phyloP scores from a whole-genome alignment of 1,140 invertebrate genomes.

The Pogonomyrmex californicus region DNA sequence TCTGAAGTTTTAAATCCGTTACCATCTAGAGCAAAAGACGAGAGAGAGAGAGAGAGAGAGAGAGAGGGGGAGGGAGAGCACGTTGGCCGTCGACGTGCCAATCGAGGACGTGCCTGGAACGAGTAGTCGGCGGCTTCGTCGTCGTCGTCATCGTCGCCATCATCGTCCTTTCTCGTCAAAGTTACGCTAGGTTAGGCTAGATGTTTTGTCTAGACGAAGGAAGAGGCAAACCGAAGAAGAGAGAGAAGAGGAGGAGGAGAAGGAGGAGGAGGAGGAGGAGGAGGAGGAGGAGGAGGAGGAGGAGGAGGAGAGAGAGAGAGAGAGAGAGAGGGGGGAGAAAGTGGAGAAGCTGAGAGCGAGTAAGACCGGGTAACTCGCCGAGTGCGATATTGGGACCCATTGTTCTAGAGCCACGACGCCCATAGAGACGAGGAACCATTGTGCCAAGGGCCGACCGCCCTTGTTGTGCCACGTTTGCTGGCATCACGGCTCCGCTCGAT shows the following conservation, averaged over 20 bases:
- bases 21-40: background rate
- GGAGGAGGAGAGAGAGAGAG: constrained; percentile 17
- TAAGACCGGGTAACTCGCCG: constrained; percentile 43
- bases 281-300: too few relatives aligned
- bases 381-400: constrained; percentile 57
- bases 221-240: constrained; percentile 9
- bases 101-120: constrained; percentile 20
- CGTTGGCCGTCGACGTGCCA: constrained; percentile 13
- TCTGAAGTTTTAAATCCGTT: constrained; percentile 38
- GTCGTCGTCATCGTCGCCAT: constrained; percentile 23
- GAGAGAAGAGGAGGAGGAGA: background rate
- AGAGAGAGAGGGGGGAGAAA: background rate
- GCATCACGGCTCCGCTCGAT: constrained; percentile 59
- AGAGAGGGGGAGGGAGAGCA: background rate
- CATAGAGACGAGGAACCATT: constrained; percentile 58
- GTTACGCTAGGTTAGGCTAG: constrained; percentile 44
- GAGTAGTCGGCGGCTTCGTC: constrained; percentile 25
- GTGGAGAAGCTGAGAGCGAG: background rate
- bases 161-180: constrained; percentile 32
- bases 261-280: too few relatives aligned
- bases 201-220: constrained; percentile 53
- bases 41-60: background rate
- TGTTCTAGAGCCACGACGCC: constrained; percentile 57
- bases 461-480: constrained; percentile 53
- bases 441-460: constrained; percentile 50